A percentile compares a stretch with the other conserved stretches of the same genome.
Conservation (phyloP, 64 coral and sea anemone genomes). For the Montipora foliosa region DNA sequence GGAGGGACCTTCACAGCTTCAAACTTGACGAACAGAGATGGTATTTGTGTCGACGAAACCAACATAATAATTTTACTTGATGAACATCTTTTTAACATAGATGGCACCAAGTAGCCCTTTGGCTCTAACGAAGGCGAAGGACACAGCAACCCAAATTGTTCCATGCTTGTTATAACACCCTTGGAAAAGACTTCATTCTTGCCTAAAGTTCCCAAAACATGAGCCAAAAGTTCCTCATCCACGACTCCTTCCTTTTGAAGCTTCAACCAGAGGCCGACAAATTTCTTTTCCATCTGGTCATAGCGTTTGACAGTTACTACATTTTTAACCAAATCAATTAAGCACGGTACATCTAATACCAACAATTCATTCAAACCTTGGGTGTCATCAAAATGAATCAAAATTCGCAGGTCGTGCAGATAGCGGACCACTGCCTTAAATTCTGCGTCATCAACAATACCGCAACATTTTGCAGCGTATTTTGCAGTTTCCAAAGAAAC, state of each 20-base stretch:
- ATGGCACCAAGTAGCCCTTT: no score
- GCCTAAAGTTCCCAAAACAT: constrained; percentile 19
- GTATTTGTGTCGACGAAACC: no score
- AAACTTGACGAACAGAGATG: no score
- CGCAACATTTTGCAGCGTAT: no score
- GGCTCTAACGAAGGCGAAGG: no score
- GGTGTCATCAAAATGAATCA: background rate
- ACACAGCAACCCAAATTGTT: no score
- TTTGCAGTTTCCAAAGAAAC: no score
- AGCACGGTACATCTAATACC: constrained; percentile 33
- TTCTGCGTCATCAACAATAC: no score
- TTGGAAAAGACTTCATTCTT: background rate
- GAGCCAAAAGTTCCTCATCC: background rate
- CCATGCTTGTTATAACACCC: no score
- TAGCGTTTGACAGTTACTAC: constrained; percentile 32
- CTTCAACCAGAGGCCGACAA: background rate
- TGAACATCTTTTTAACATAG: no score
- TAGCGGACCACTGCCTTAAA: background rate
- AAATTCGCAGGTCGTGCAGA: constrained; percentile 40
- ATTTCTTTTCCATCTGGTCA: background rate
- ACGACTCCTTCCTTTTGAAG: constrained; percentile 32
- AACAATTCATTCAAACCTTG: background rate
- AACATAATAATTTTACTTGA: rapidly evolving
- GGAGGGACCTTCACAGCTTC: no score
- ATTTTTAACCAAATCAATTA: constrained; percentile 43